These are phyloP conservation scores for Drosophila emarginata DNA, from an alignment of 2,888 invertebrate genomes.

Conservation along the genomic window DNA sequence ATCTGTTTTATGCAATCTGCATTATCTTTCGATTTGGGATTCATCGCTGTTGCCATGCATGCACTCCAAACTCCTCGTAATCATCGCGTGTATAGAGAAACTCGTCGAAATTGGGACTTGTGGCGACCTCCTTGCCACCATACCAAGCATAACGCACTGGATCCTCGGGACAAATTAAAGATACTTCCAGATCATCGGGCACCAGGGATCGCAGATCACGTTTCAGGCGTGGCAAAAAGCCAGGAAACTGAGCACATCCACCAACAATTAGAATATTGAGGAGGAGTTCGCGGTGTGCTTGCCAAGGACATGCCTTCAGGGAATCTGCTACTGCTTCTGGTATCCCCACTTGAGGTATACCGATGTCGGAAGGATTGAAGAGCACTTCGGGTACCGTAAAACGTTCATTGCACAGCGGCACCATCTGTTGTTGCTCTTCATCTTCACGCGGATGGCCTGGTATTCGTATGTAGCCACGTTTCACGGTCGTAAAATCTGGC, in stretches of 20 bases:
- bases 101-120: conserved; percentile 88
- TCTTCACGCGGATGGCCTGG: conserved; percentile 58
- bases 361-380: conserved; percentile 97
- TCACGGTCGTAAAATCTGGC: conserved; percentile 96
- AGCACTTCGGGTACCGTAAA: conserved; percentile 97
- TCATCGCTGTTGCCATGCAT: conserved; percentile 57
- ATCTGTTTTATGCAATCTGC: background rate
- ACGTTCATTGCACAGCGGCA: conserved; percentile 95
- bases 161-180: conserved; percentile 87
- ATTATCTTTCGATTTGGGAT: background rate
- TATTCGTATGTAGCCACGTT: conserved; percentile 87
- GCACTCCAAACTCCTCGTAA: conserved; percentile 93
- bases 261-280: conserved; percentile 94
- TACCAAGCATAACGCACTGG: conserved; percentile 94
- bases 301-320: conserved; percentile 89
- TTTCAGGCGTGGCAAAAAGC: conserved; percentile 90
- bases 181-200: conserved; percentile 90
- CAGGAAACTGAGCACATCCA: conserved; percentile 90
- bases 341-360: conserved; percentile 94
- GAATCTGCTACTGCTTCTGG: conserved; percentile 92
- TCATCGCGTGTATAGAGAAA: conserved; percentile 91
- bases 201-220: conserved; percentile 91
- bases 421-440: conserved; percentile 85
- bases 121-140: conserved; percentile 90
- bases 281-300: conserved; percentile 89